These are phyloP conservation scores for Guaruba guarouba DNA, from an alignment of 2,113 vertebrate species.

Conservation along the genomic window DNA sequence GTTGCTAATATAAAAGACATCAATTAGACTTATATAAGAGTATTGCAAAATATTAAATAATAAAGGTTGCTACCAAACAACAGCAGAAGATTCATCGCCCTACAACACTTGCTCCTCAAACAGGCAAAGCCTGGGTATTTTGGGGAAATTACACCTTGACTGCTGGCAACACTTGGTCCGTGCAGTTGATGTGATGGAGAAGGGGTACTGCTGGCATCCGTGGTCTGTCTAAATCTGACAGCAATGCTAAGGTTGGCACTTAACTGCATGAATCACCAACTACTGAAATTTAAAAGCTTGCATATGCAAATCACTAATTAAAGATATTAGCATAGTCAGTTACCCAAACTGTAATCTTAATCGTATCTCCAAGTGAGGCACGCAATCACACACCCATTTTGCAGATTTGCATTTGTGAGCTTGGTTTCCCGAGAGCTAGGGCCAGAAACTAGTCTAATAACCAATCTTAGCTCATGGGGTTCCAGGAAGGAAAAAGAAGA, in stretches of 20 bases:
- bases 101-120: background rate
- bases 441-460: background rate
- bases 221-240: background rate
- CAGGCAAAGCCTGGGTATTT: background rate
- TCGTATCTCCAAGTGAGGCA: background rate
- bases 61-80: background rate
- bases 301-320: constrained; percentile 58
- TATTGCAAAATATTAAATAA: background rate
- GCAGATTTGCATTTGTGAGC: background rate
- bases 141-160: background rate
- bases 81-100: background rate
- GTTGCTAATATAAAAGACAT: background rate
- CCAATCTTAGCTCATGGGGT: background rate
- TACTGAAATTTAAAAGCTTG: background rate
- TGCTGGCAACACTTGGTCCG: background rate
- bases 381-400: constrained; percentile 21
- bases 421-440: background rate
- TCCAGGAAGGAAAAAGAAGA: background rate
- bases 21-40: background rate
- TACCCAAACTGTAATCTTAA: constrained; percentile 27
- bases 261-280: background rate
- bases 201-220: background rate
- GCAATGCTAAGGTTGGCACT: background rate
- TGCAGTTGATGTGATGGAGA: background rate
- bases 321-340: constrained; percentile 38